phyloP scores from a whole-genome alignment of 2,888 invertebrate genomes.

The Oxyteleia sp. region DNA sequence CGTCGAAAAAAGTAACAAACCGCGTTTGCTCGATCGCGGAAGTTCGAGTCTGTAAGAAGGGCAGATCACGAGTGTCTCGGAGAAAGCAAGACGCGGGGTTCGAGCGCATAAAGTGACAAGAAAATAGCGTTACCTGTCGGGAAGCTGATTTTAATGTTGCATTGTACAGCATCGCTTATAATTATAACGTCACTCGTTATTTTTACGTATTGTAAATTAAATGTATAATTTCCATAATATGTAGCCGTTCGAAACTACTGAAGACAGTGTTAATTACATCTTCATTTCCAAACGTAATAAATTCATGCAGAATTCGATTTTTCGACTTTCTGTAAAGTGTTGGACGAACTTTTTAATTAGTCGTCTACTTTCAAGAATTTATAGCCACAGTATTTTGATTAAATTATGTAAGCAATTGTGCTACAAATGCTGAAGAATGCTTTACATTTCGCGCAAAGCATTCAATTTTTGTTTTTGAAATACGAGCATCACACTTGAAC shows the following conservation, averaged over 20 bases:
- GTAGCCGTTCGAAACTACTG: background rate
- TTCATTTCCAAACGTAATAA: background rate
- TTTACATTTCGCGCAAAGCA: background rate
- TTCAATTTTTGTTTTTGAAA: conserved; percentile 5
- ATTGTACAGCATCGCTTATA: conserved; percentile 4
- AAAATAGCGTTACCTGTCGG: conserved; percentile 13
- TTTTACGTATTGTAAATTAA: background rate
- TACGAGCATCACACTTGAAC: conserved; percentile 22
- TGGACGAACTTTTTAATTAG: background rate
- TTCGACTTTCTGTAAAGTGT: background rate
- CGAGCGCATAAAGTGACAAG: conserved; percentile 35
- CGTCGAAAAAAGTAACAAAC: conserved; percentile 30
- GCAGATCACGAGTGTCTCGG: conserved; percentile 30
- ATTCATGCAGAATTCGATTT: too few species aligned
- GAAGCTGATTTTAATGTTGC: conserved; percentile 6
- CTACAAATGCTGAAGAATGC: too few species aligned
- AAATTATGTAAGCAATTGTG: too few species aligned
- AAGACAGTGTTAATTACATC: background rate
- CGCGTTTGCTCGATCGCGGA: conserved; percentile 36
- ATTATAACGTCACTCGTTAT: background rate
- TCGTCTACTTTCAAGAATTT: background rate
- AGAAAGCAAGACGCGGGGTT: conserved; percentile 48
- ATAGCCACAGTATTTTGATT: background rate
- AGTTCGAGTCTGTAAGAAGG: conserved; percentile 25
- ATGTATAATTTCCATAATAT: background rate